Conservation (phyloP, 2,113 vertebrate species). For the Takifugu bimaculatus region DNA sequence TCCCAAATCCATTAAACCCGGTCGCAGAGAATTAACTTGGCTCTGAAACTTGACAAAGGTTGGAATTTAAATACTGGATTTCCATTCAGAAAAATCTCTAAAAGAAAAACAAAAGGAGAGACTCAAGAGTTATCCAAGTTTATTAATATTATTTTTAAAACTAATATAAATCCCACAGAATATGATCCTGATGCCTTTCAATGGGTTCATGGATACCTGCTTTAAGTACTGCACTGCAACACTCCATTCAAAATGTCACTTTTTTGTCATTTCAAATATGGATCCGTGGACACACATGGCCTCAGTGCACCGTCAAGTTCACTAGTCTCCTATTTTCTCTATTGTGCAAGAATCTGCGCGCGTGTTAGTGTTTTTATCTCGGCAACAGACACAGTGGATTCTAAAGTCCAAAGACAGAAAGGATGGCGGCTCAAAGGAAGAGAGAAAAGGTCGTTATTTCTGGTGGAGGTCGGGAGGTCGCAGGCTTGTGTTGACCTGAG, state of each 20-base stretch:
- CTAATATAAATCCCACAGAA: conserved; percentile 91
- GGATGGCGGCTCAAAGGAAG: conserved; percentile 35
- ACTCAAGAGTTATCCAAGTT: conserved; percentile 96
- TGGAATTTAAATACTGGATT: too few relatives aligned
- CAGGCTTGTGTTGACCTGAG: conserved; percentile 52
- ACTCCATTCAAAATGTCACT: conserved; percentile 79
- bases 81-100: conserved; percentile 13
- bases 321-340: conserved; percentile 80
- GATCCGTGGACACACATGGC: conserved; percentile 82
- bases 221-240: conserved; percentile 86
- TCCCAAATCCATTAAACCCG: too few relatives aligned
- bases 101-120: conserved; percentile 42
- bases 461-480: conserved; percentile 40
- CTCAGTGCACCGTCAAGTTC: conserved; percentile 80
- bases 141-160: conserved; percentile 96
- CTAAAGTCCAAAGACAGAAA: conserved; percentile 62
- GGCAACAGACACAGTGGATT: conserved; percentile 81
- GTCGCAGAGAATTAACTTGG: too few relatives aligned
- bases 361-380: conserved; percentile 91
- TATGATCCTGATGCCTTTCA: conserved; percentile 83
- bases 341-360: conserved; percentile 94
- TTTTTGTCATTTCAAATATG: conserved; percentile 54
- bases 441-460: not conserved
- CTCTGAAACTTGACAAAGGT: too few relatives aligned
- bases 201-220: conserved; percentile 88